Evolutionary conservation across 2,888 invertebrate genomes (phyloP), one percentile per base, ranked within the genome.

Genomic region (Sericinus montela): DNA sequence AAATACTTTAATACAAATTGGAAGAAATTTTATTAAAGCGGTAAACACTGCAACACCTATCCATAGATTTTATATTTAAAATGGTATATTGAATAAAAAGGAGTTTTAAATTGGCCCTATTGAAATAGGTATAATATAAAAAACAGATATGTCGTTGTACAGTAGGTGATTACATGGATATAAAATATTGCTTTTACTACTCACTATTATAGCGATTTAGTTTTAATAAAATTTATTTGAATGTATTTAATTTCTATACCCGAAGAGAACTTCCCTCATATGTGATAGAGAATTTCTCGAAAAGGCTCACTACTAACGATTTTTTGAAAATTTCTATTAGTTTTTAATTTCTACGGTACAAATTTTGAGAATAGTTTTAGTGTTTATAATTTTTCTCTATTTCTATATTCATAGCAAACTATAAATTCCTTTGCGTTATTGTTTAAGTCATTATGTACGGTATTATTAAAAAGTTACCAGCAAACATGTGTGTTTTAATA

Each of bases 61-160:
- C 25, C 19, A 41, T 13, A 25, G 14, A 25, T 29, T 42, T 28
- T 37, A 48, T 13, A 42, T 42, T 42, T 23, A 55, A 60, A 64
- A 54, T 53, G 52, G 62, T 63, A 62, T 60, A 64, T 54, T 56
- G 54, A 57, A 63, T 59, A 63, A 79, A 73, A 75, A 71, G 63
- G 62, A 72, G 69, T 67, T 69, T 55, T 53, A 58, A 57, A 57
- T 66, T 63, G 62, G 65, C 63, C 66, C 62, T 63, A 59, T 69
- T 73, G 70, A 65, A 72, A 74, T 72, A 76, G 70, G 73, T 74
- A 74, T 65, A 70, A 61, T 80, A 73, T 77, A 76, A 80, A 19
- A 80, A 83, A 81, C 76, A 73, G 86, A 86, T 86, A 85, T 86
- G 86, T 86, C 76, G 67, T 81, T 75, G 80, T 76, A 78, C 67